Evolutionary conservation across 1,140 invertebrate genomes (phyloP), one percentile per base, ranked within the genome.

Genomic region (Thereuonema tuberculata): DNA sequence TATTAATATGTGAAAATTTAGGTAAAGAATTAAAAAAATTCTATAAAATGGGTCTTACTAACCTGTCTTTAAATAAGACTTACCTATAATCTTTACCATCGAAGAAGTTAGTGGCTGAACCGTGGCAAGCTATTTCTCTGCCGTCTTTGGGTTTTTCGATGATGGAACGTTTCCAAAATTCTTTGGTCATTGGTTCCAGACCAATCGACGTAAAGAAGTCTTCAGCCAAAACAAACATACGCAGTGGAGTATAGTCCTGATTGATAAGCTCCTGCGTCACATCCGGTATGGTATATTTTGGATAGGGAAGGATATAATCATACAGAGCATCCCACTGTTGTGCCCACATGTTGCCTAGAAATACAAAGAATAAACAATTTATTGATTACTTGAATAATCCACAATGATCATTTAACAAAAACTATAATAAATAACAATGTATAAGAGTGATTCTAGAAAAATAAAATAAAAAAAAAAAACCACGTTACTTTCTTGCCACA

Each of bases 31-130:
- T n/a, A n/a, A n/a, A n/a, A n/a, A n/a, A n/a, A n/a, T n/a, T n/a
- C n/a, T n/a, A n/a, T n/a, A n/a, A n/a, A n/a, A n/a, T n/a, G n/a
- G n/a, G n/a, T n/a, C n/a, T n/a, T n/a, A n/a, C n/a, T n/a, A n/a
- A n/a, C n/a, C n/a, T n/a, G n/a, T n/a, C n/a, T n/a, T n/a, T n/a
- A n/a, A n/a, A 58, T 58, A 12, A 49, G 17, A 58, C 53, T 63
- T 67, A 84, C 83, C 84, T 78, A 65, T 78, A 84, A 70, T 88
- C 84, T 63, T 78, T 75, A 23, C 72, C 64, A 63, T 76, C 73
- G 67, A 77, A 86, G 79, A 88, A 82, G 68, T 87, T 81, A 21
- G 80, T 82, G 3, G 85, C 84, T 0, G 82, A 77, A 20, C 78
- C 82, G 64, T 84, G 82, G 68, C 77, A 86, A 20, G 69, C 63